Conservation (phyloP, 2,797 vertebrate species). For the Cetoscarus ocellatus region DNA sequence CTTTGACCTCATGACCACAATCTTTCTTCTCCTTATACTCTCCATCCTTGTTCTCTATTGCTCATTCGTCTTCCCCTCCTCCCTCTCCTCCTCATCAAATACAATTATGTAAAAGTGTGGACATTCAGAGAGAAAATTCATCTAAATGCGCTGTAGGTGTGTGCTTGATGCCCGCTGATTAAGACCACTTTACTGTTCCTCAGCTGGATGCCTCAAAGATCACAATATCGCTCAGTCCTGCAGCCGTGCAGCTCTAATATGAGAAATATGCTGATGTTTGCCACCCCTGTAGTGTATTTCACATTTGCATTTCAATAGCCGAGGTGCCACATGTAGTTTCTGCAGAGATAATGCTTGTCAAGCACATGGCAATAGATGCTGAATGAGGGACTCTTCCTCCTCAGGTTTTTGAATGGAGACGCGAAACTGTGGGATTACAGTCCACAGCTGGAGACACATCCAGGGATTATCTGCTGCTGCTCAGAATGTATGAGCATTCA, state of each 20-base stretch:
- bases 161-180: conserved; percentile 43
- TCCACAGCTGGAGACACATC: conserved; percentile 58
- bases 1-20: conserved; percentile 27
- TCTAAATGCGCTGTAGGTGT: background rate
- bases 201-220: conserved; percentile 22
- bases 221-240: conserved; percentile 35
- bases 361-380: conserved; percentile 50
- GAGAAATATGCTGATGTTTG: conserved; percentile 73
- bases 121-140: background rate
- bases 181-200: conserved; percentile 43
- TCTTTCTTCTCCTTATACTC: conserved; percentile 5
- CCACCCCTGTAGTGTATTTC: conserved; percentile 62
- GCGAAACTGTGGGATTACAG: conserved; percentile 47
- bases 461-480: conserved; percentile 52
- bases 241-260: conserved; percentile 57
- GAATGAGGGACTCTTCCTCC: conserved; percentile 44
- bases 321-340: conserved; percentile 59
- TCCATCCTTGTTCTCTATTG: background rate
- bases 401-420: conserved; percentile 51
- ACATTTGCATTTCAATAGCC: conserved; percentile 80
- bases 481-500: conserved; percentile 71
- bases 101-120: conserved; percentile 31
- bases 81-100: conserved; percentile 23
- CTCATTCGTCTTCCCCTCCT: background rate
- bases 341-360: conserved; percentile 73